A percentile compares a stretch with the other conserved stretches of the same genome.
phyloP scores from a whole-genome alignment of 1,140 invertebrate species.

The Leptopilina clavipes region DNA sequence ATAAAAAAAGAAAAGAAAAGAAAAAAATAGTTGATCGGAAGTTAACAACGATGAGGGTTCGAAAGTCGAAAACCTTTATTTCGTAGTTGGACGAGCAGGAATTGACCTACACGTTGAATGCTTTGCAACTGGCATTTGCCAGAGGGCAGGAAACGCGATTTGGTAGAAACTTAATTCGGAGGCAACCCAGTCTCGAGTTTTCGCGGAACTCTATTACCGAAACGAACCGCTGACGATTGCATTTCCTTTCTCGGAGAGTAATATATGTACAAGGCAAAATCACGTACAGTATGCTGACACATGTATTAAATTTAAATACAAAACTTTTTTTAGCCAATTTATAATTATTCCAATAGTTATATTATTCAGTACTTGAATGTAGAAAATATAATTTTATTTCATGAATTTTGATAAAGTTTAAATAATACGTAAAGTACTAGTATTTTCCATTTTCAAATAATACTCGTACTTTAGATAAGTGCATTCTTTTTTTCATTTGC shows the following conservation, averaged over 20 bases:
- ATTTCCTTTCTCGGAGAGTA: slow-evolving; percentile 20
- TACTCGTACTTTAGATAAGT: too few relatives aligned
- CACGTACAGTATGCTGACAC: slow-evolving; percentile 32
- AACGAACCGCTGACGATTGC: slow-evolving; percentile 34
- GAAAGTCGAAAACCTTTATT: slow-evolving; percentile 18
- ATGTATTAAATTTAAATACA: slow-evolving; percentile 8
- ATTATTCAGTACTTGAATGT: too few relatives aligned
- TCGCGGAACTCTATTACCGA: slow-evolving; percentile 23
- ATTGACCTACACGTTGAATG: slow-evolving; percentile 37
- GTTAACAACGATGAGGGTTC: neutral
- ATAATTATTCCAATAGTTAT: neutral
- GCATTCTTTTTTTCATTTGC: too few relatives aligned
- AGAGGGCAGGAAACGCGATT: slow-evolving; percentile 23
- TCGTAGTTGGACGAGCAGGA: slow-evolving; percentile 31
- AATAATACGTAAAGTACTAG: too few relatives aligned
- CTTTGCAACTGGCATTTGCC: slow-evolving; percentile 35
- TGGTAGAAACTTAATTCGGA: slow-evolving; percentile 32
- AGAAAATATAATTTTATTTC: neutral
- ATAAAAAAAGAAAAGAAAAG: too few relatives aligned
- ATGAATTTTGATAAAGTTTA: neutral
- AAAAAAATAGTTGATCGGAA: slow-evolving; percentile 5
- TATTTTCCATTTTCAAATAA: too few relatives aligned
- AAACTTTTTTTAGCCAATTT: slow-evolving; percentile 1
- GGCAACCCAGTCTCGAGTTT: slow-evolving; percentile 31
- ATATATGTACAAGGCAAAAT: slow-evolving; percentile 27